Base-by-base conservation (phyloP, 2,888 invertebrate genomes). In the Rhabditoides inermis region DNA sequence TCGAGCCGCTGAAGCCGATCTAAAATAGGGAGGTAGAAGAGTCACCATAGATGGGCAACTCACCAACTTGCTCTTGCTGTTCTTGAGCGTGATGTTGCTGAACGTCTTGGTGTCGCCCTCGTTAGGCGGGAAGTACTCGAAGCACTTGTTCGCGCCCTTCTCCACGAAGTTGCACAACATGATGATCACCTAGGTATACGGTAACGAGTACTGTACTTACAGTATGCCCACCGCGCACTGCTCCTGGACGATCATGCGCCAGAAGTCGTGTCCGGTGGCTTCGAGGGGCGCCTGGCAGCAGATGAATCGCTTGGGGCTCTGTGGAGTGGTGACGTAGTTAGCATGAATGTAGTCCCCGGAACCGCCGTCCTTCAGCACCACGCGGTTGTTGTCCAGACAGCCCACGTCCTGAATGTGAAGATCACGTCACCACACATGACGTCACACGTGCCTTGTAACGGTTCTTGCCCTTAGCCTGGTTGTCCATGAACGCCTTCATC, bases 281-380 rank as follows among this genome's bases (percentile, higher is more conserved):
- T 57, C 58, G 47, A 63, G 23, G n/a, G 63, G 63, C 30, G 61
- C 63, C 51, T 61, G 50, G 28, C 28, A 22, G 41, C 63, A 63
- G 46, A 63, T 63, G 56, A 63, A 63, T 6, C 61, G 54, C 42
- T 58, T 57, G 7, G 56, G 48, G 23, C 49, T 50, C 23, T 37
- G 28, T 10, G 61, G 57, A 15, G 56, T 56, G 25, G 55, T 40
- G 36, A 63, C 63, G 53, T 55, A 63, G 55, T 63, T 63, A 7
- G 58, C 63, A 36, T 63, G 63, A 32, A 63, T 60, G 55, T 63
- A 63, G 40, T 63, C 61, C 45, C 53, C 55, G 2, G 51, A 48
- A 49, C 53, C 56, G 30, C 49, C 51, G 45, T 53, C 47, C 1
- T 20, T 25, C 18, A 63, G 51, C 48, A 53, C 58, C 35, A 63